phyloP scores from a whole-genome alignment of 92 coral and sea anemone species.

The Isaurus tuberculatus region DNA sequence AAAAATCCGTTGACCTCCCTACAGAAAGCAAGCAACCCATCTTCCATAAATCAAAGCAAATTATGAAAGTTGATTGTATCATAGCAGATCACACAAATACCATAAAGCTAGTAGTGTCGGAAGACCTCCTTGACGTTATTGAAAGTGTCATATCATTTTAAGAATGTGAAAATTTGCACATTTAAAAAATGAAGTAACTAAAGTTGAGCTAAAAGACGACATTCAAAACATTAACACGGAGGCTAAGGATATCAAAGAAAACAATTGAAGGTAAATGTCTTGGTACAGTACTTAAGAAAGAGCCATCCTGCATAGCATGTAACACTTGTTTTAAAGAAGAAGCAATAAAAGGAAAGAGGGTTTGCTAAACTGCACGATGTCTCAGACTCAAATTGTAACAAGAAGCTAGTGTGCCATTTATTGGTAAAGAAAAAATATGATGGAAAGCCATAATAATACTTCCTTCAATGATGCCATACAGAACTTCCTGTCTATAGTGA shows the following conservation, averaged over 20 bases:
- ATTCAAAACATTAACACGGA: slow-evolving; percentile 53
- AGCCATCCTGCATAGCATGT: slow-evolving; percentile 68
- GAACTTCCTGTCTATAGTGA: not conserved
- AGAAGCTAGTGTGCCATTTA: not conserved
- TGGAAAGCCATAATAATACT: not conserved
- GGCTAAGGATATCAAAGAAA: slow-evolving; percentile 61
- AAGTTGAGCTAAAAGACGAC: slow-evolving; percentile 49
- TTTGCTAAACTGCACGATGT: not conserved
- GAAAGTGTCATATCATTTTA: slow-evolving; percentile 37
- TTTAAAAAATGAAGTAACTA: slow-evolving; percentile 68
- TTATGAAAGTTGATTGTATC: slow-evolving; percentile 66
- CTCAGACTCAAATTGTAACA: not conserved
- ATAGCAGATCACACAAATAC: slow-evolving; percentile 73
- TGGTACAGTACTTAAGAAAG: slow-evolving; percentile 62
- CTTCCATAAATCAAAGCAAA: slow-evolving; percentile 57
- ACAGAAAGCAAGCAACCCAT: slow-evolving; percentile 66
- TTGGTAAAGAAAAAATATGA: not conserved
- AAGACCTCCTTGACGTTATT: slow-evolving; percentile 51
- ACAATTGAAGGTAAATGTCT: slow-evolving; percentile 64
- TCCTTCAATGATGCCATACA: not conserved
- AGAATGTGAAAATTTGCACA: not conserved
- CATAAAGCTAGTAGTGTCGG: slow-evolving; percentile 59
- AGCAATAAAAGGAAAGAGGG: not conserved
- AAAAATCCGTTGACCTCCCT: too few relatives aligned
- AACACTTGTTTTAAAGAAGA: not conserved